Base-by-base conservation (phyloP, 2,113 vertebrate species). In the Arizona elegans region DNA sequence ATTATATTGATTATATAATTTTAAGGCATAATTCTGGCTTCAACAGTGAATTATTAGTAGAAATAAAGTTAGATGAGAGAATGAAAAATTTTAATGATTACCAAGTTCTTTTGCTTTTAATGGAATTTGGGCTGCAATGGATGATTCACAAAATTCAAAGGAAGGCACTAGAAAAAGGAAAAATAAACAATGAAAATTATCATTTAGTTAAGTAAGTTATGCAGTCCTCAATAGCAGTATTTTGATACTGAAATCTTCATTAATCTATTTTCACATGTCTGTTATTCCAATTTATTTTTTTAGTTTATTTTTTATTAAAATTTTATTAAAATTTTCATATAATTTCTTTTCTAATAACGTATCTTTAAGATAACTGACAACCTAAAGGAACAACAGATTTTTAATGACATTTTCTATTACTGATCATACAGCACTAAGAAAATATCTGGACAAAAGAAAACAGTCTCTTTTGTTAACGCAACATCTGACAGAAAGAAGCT, bases 51-150 rank as follows among this genome's bases (percentile, higher is more conserved):
- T 94, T 93, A 95, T 65, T 93, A 86, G 92, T 93, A 96, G 93
- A 55, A 93, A 92, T 88, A 94, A 94, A 0, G 70, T 95, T 96
- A 95, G 94, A 95, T 91, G 91, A 54, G 54, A 62, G 21, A 94
- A 91, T 87, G 94, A 95, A 86, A 88, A 52, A 95, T 92, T 56
- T 97, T 95, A 85, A 47, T 86, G 93, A 91, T 98, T 98, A 99
- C 99, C 99, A 95, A 98, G 98, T 96, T 99, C 99, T 98, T 98
- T 99, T 92, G 97, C 97, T 98, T 99, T 99, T 96, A 98, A 97
- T 96, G 98, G 96, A 93, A 98, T 98, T 95, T 99, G 99, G 94
- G 98, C 98, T 97, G 98, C 98, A 93, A 98, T 94, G 92, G 98
- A 98, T 94, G 98, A 97, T 95, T 99, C 99, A 95, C 97, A 98